Evolutionary conservation across 2,888 invertebrate species (phyloP), one percentile per base, ranked within the genome.

Genomic region (Andrena trimmerana): DNA sequence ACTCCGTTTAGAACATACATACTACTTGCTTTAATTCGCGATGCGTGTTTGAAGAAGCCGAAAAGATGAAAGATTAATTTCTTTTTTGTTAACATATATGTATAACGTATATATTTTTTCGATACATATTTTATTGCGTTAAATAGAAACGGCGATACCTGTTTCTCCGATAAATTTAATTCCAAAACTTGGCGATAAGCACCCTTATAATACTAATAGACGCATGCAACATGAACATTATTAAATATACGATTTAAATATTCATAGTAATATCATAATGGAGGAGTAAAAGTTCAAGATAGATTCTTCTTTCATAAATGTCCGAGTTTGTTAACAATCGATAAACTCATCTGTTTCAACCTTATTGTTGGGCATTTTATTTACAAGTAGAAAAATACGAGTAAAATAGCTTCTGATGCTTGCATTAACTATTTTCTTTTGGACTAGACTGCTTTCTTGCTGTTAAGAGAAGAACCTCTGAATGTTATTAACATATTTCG

Each of bases 331-430:
- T 59, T 59, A 63, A 73, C 63, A 33, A 13, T 73, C 20, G 1
- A 50, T 57, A 59, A 31, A 68, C 50, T 42, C 13, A 36, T 78
- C 27, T 31, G 36, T 27, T 69, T 36, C 36, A 73, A 68, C 16
- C 27, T 59, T 42, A 48, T 68, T 59, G n/a, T 8, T 42, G n/a
- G 27, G 0, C 50, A 42, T 50, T 59, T 65, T 79, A 81, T 81
- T 79, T 79, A 72, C 68, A 78, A 68, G 81, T 81, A 79, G 50
- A 79, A 79, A 81, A 81, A 79, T 81, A 79, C 33, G 57, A 63
- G 13, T 63, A 67, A 78, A 68, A 78, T 73, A 2, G 59, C 63
- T 68, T 59, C 13, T 31, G 16, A 59, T 48, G 20, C 13, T 10
- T 20, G n/a, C 27, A 13, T 63, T 31, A 81, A 27, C 5, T 24